Evolutionary conservation across 1,140 invertebrate species (phyloP).

Genomic region (Amyelois transitella): DNA sequence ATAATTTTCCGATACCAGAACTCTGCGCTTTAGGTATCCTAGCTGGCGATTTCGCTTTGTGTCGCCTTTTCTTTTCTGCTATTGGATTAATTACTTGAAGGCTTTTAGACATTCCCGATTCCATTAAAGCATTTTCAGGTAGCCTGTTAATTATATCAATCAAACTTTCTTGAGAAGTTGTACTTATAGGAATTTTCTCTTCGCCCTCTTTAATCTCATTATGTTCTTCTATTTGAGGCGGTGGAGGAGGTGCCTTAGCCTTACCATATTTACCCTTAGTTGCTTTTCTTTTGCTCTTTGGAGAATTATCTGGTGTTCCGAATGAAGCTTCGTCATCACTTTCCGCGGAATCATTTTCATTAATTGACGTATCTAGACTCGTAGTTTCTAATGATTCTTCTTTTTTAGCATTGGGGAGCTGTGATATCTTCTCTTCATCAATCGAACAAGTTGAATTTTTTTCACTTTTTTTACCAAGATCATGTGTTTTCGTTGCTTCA

Average conservation of each 20-base stretch:
- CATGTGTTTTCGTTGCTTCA: not conserved
- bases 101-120: conserved; percentile 10
- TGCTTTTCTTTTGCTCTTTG: conserved; percentile 49
- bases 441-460: conserved; percentile 5
- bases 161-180: conserved; percentile 23
- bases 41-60: conserved; percentile 51
- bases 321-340: conserved; percentile 66
- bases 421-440: not conserved
- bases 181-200: conserved; percentile 1
- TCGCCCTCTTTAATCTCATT: not conserved
- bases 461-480: not conserved
- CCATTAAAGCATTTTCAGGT: conserved; percentile 18
- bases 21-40: conserved; percentile 30
- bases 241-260: conserved; percentile 61
- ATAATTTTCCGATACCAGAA: conserved; percentile 56
- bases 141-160: conserved; percentile 23
- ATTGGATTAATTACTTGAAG: conserved; percentile 29
- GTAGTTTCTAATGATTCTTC: conserved; percentile 23
- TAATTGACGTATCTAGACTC: conserved; percentile 27
- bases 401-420: not conserved
- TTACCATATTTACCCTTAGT: conserved; percentile 66
- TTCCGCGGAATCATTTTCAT: conserved; percentile 44
- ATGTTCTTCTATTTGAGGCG: conserved; percentile 25
- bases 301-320: conserved; percentile 68
- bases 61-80: conserved; percentile 31